These are phyloP conservation scores for Siniperca chuatsi DNA, from an alignment of 2,113 vertebrate genomes.

Conservation along the genomic window DNA sequence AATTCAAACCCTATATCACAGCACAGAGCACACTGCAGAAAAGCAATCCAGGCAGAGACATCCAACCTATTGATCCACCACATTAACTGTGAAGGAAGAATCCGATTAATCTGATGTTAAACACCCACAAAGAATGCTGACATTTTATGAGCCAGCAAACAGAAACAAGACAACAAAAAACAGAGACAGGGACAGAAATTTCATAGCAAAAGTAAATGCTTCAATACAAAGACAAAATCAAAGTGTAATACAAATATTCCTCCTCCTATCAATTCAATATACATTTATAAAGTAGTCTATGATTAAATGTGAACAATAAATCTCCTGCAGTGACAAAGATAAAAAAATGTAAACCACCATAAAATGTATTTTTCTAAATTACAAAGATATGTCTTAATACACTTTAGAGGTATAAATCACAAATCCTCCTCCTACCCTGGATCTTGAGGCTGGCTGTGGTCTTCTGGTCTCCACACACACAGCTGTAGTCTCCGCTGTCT, in stretches of 20 bases:
- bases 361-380: neutral
- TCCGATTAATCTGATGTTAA: neutral
- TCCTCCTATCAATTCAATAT: neutral
- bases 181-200: neutral
- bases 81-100: constrained; percentile 1
- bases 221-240: neutral
- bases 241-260: neutral
- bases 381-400: constrained; percentile 1
- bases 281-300: neutral
- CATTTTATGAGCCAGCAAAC: constrained; percentile 9
- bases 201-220: neutral
- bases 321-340: neutral
- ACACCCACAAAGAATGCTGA: neutral
- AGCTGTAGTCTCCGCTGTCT: constrained; percentile 85
- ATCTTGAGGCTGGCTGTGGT: constrained; percentile 81
- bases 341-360: neutral
- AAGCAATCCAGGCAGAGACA: neutral
- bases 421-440: constrained; percentile 61
- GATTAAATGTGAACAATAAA: neutral
- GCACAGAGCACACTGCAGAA: neutral
- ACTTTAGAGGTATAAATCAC: constrained; percentile 9
- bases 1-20: constrained; percentile 4
- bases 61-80: neutral
- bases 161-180: constrained; percentile 11
- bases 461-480: constrained; percentile 82